Base-by-base conservation (phyloP, 2,888 invertebrate genomes). In the Drosophila falleni region DNA sequence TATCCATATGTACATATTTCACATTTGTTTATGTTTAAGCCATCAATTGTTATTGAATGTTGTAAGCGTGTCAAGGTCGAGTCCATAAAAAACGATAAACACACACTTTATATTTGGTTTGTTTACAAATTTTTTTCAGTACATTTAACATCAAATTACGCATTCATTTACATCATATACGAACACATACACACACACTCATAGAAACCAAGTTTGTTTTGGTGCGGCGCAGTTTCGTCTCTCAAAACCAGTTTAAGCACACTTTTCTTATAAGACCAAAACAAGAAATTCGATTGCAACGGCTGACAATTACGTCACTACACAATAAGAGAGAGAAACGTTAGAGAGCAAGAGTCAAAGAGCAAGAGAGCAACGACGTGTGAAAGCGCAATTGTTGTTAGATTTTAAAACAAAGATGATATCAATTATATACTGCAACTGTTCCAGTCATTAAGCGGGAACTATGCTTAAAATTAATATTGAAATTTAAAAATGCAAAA, bases 21-120 rank as follows among this genome's bases (percentile, higher is more conserved):
- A 44, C 42, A 15, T 69, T 71, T 80, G 62, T 80, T 87, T 76
- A 70, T 82, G 68, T 60, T 65, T 60, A 44, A 56, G 56, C 55
- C 54, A 58, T 59, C 66, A 70, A 70, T 63, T 72, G 72, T 53
- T 75, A 54, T 41, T 69, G 55, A 39, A 23, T 84, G 79, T 84
- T 87, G 84, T 89, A 85, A 89, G 29, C 87, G 64, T 85, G 84
- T 85, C 84, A 89, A 85, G 84, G 84, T 73, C 85, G 74, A 56
- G 65, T 55, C 54, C 69, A 81, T 79, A 72, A 72, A 75, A 60
- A 61, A 29, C 29, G 59, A 68, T 55, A 65, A 59, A 49, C 54
- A 50, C 54, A 53, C 29, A 44, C 29, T 46, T 61, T 65, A 35
- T 47, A 50, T 62, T 70, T 64, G 44, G 33, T 75, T 65, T 65